Base-by-base conservation (phyloP, 2,888 invertebrate species). In the Anarsia innoxiella region DNA sequence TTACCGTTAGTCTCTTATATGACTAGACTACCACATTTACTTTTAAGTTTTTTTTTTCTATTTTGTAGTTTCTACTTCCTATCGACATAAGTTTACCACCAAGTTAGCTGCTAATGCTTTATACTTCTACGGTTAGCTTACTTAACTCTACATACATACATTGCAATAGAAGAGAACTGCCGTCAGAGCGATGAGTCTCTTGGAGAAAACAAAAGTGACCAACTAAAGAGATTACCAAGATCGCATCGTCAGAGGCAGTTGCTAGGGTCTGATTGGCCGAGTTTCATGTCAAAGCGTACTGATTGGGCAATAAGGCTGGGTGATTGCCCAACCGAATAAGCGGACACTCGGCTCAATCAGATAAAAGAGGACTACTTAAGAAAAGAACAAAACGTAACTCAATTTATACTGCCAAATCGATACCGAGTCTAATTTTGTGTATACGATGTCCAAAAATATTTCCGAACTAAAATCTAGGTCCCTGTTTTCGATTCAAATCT, bases 241-340 rank as follows among this genome's bases (percentile, higher is more conserved):
- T 58, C 68, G 56, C 63, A 60, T 62, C 67, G 66, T 66, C 66
- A 49, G 62, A 54, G 64, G 68, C 72, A 73, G 73, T 62, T 59
- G 46, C 52, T 53, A 53, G 66, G 53, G 58, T 73, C 80, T 66
- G 75, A 70, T 74, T 61, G 66, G 61, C 57, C 68, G 71, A 70
- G 79, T 63, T 62, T 56, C 44, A 49, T 49, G 82, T 82, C 82
- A 40, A 55, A 62, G 80, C 84, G 65, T 78, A 75, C 88, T 85
- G 88, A 88, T 89, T 89, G 88, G 88, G 83, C 88, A 87, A 88
- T 88, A 89, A 90, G 90, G 90, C 90, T 90, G 90, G 90, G 89
- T 83, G 78, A 86, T 88, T 89, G 88, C 86, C 88, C 88, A 89
- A 89, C 89, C 88, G 85, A 80, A 87, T 76, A 80, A 79, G 86